Conservation (phyloP, 2,113 vertebrate genomes). For the Aplodontia rufa region DNA sequence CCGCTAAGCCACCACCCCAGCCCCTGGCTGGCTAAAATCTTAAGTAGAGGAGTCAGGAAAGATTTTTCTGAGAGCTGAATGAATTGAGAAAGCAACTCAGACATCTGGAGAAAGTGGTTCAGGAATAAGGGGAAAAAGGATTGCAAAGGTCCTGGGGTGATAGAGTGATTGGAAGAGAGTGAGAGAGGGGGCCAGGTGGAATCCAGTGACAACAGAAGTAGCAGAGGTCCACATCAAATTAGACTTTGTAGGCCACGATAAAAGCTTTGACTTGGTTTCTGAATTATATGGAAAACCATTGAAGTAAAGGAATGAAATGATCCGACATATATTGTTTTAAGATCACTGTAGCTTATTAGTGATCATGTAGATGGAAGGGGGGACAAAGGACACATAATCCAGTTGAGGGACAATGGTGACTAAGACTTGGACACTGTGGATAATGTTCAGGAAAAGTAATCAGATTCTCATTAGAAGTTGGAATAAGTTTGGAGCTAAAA, state of each 20-base stretch:
- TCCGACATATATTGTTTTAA: neutral
- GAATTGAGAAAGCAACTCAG: constrained; percentile 62
- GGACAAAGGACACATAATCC: neutral
- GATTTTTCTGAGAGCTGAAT: neutral
- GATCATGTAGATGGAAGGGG: too few relatives aligned
- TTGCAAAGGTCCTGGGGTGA: neutral
- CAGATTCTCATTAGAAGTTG: neutral
- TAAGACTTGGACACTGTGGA: neutral
- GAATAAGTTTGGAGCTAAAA: constrained; percentile 8
- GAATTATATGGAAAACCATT: neutral
- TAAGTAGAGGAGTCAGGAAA: neutral
- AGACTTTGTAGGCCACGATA: neutral
- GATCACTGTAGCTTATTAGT: neutral
- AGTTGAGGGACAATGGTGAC: neutral
- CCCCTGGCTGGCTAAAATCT: too few relatives aligned
- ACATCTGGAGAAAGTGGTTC: neutral
- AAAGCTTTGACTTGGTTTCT: neutral
- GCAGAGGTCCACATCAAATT: neutral
- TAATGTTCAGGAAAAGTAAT: too few relatives aligned
- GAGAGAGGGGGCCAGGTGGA: neutral
- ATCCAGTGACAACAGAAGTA: neutral
- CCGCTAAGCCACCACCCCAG: too few relatives aligned
- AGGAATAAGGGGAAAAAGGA: neutral
- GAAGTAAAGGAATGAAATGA: neutral
- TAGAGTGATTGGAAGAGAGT: neutral